phyloP scores from a whole-genome alignment of 2,888 invertebrate species.

The Bhutanitis thaidina region DNA sequence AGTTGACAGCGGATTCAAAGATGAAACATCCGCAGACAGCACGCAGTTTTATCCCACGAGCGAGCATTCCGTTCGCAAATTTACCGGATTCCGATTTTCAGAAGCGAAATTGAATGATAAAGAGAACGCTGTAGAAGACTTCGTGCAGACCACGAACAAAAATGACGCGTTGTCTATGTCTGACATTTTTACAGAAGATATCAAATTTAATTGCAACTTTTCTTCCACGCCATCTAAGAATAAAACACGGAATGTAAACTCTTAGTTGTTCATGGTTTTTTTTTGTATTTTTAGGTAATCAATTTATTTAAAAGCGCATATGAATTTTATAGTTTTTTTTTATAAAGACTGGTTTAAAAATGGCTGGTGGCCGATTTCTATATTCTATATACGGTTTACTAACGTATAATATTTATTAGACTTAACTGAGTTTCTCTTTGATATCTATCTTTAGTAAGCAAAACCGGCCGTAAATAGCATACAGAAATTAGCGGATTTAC shows the following conservation, averaged over 20 bases:
- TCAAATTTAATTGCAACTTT: conserved; percentile 69
- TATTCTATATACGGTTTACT: no score
- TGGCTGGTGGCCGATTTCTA: neutral
- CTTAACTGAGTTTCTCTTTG: no score
- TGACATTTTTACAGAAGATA: conserved; percentile 64
- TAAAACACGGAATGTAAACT: conserved; percentile 54
- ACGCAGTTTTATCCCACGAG: conserved; percentile 51
- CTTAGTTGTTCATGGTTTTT: conserved; percentile 28
- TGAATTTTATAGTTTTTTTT: conserved; percentile 48
- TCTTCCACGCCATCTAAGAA: conserved; percentile 74
- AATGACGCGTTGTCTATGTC: conserved; percentile 69
- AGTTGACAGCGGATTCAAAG: conserved; percentile 71
- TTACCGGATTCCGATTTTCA: conserved; percentile 43
- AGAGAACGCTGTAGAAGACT: conserved; percentile 55
- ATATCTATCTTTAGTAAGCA: no score
- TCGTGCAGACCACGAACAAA: conserved; percentile 44
- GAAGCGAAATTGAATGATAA: conserved; percentile 55
- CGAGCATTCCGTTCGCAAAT: conserved; percentile 42
- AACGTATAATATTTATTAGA: no score
- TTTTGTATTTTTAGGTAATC: conserved; percentile 18
- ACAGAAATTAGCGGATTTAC: neutral
- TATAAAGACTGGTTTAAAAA: neutral
- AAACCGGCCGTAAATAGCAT: no score
- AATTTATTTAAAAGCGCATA: conserved; percentile 33
- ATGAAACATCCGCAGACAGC: conserved; percentile 63